Percentiles rank a stretch among this genome's conserved stretches.
Conservation (phyloP, 2,888 invertebrate species). For the Drosophila pseudotalamancana region DNA sequence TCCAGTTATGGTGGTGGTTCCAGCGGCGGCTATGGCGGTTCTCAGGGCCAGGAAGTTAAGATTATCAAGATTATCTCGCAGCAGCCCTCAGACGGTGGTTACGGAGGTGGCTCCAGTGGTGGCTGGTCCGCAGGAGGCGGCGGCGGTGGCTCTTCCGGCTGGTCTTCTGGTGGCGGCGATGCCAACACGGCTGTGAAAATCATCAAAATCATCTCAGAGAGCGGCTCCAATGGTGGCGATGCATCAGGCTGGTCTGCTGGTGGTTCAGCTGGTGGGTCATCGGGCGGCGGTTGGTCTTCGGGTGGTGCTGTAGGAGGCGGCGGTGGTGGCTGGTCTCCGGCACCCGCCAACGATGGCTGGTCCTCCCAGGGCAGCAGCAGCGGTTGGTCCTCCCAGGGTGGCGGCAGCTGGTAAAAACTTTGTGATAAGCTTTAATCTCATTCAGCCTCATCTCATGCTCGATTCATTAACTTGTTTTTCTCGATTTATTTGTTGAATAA, state of each 20-base stretch:
- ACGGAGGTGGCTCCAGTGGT: conserved; percentile 22
- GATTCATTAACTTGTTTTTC: conserved; percentile 27
- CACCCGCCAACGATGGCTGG: conserved; percentile 42
- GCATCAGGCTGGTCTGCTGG: conserved; percentile 39
- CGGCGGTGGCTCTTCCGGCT: conserved; percentile 35
- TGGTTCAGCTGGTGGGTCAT: conserved; percentile 38
- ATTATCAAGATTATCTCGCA: conserved; percentile 64
- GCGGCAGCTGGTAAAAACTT: conserved; percentile 55
- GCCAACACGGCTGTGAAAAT: conserved; percentile 53
- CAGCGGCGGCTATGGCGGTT: conserved; percentile 37
- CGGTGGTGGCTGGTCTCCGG: conserved; percentile 22
- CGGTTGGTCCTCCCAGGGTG: conserved; percentile 53
- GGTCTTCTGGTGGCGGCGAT: conserved; percentile 54
- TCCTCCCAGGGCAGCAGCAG: conserved; percentile 23
- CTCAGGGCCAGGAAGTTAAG: conserved; percentile 54
- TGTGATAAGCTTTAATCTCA: conserved; percentile 51
- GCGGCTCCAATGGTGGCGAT: conserved; percentile 25
- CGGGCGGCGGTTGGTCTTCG: conserved; percentile 50
- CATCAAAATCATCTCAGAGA: conserved; percentile 57
- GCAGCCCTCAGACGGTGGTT: conserved; percentile 52
- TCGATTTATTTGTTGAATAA: conserved; percentile 63
- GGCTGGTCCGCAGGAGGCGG: conserved; percentile 48
- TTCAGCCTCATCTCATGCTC: conserved; percentile 21
- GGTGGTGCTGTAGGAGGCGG: conserved; percentile 31
- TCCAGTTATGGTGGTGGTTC: conserved; percentile 4